Percentiles rank a stretch among this genome's conserved stretches.
phyloP scores from a whole-genome alignment of 2,888 invertebrate species.

The Parnassius smintheus region DNA sequence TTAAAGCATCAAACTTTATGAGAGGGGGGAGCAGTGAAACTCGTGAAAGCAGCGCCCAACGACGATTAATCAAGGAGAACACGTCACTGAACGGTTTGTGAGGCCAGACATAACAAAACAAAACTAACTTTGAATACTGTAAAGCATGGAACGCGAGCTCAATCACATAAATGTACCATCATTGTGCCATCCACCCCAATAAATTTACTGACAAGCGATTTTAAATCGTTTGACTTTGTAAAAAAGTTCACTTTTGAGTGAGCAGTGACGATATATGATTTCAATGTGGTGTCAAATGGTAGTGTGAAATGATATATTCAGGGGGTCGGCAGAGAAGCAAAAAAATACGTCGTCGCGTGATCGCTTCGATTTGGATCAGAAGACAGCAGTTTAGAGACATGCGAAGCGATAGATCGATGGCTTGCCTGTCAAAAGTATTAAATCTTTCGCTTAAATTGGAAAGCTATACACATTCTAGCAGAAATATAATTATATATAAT shows the following conservation, averaged over 20 bases:
- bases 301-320: conserved; percentile 75
- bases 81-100: conserved; percentile 46
- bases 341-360: conserved; percentile 61
- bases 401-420: conserved; percentile 47
- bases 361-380: conserved; percentile 51
- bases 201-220: conserved; percentile 21
- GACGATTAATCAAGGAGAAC: conserved; percentile 57
- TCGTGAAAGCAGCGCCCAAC: conserved; percentile 37
- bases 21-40: conserved; percentile 36
- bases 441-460: conserved; percentile 10
- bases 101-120: conserved; percentile 61
- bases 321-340: conserved; percentile 43
- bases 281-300: conserved; percentile 63
- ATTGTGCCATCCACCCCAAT: conserved; percentile 44
- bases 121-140: conserved; percentile 52
- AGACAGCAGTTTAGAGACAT: conserved; percentile 54
- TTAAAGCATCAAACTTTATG: conserved; percentile 50
- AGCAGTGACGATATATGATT: conserved; percentile 35
- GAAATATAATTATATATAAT: neutral
- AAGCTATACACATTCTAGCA: conserved; percentile 6
- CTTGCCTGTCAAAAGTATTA: conserved; percentile 50
- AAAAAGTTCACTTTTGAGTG: conserved; percentile 46
- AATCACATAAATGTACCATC: conserved; percentile 58
- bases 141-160: conserved; percentile 53
- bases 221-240: conserved; percentile 33